Base-by-base conservation (phyloP, 2,888 invertebrate species). In the Choreutis nemorana region DNA sequence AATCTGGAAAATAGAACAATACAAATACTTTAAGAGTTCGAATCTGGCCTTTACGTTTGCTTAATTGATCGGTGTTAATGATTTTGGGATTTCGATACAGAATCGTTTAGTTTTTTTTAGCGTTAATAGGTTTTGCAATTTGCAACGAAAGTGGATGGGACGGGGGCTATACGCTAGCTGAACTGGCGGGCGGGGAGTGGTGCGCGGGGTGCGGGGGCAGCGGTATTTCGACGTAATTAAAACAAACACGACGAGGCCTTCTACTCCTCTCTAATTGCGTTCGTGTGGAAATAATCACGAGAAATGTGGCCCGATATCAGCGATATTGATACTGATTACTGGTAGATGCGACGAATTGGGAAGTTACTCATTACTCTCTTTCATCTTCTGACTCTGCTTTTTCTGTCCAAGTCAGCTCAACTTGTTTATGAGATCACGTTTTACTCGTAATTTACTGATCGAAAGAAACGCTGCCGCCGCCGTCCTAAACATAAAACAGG, bases 251-350 rank as follows among this genome's bases (percentile, higher is more conserved):
- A 68, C 64, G 57, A 64, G 64, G 62, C 61, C 55, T 55, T 56
- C 62, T 66, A 71, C 70, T 72, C 67, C 67, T 70, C 66, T 66
- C 67, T 75, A 72, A 75, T 77, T 75, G 72, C 67, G 63, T 67
- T 65, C 62, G 60, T 59, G 67, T 70, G 68, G 61, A 67, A 73
- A 71, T 77, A 70, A 73, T 75, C 67, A 70, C 62, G 55, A 56
- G 46, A 55, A 58, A 61, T 60, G 54, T 57, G 52, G 62, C 58
- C n/a, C n/a, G n/a, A n/a, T n/a, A n/a, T n/a, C n/a, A n/a, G n/a
- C n/a, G n/a, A n/a, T n/a, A n/a, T n/a, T n/a, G n/a, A n/a, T n/a
- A n/a, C n/a, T n/a, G n/a, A n/a, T n/a, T n/a, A n/a, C n/a, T n/a
- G n/a, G n/a, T n/a, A n/a, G n/a, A n/a, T n/a, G n/a, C n/a, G n/a